Base-by-base conservation (phyloP, 2,888 invertebrate species). In the Drosophila yooni region DNA sequence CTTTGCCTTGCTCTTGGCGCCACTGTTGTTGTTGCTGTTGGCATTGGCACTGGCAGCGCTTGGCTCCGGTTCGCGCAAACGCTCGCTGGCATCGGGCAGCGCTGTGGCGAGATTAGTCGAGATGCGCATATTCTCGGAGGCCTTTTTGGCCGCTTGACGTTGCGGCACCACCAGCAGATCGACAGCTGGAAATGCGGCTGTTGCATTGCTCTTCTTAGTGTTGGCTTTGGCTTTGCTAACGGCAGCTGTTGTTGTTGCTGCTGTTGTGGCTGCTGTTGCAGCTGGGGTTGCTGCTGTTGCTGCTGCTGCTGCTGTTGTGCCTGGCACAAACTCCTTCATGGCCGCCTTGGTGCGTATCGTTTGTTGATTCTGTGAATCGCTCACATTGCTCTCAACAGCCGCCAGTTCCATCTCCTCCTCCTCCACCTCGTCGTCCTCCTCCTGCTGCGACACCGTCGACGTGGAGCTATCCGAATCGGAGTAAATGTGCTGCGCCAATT, bases 71-170 rank as follows among this genome's bases (percentile, higher is more conserved):
- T 85, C 85, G 0, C 82, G 70, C n/a, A 85, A 31, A 1, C 89
- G 75, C 2, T 86, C 85, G 0, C 54, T 31, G 13, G 48, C 73
- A 51, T 88, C 88, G 0, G 88, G 84, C 60, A 84, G 66, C 29
- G 71, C 53, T 11, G 84, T 67, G 11, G 79, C 82, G 33, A 93
- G 94, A 80, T 95, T 96, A 54, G 95, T 96, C 27, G 95, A 95
- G 71, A 81, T 79, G 18, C 95, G 96, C 95, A 98, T 96, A 90
- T 97, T 97, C 93, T 98, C 97, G 1, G 97, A 96, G 1, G 98
- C 98, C 91, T 97, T 98, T 92, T 97, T 98, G 33, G 98, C 98
- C 34, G 98, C 98, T 93, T 97, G 97, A 61, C 98, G 94, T 91
- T 98, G 98, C 2, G 98, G 98, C 50, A 98, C 98, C 78, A 98